Evolutionary conservation across 1,140 invertebrate species (phyloP), one percentile per base, ranked within the genome.

Genomic region (Monomorium pharaonis): DNA sequence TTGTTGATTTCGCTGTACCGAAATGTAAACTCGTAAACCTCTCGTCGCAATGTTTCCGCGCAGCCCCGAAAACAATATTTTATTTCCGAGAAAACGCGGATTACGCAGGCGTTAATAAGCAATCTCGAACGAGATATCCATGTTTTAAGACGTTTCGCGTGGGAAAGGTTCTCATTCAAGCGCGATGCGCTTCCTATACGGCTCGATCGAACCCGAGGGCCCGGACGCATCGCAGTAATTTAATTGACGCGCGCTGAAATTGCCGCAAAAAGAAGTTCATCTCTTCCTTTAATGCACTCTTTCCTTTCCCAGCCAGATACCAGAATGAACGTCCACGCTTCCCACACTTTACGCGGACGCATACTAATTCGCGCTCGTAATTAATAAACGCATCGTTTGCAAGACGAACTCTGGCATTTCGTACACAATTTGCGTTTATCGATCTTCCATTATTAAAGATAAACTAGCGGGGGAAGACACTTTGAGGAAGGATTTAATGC

Each of bases 251-350:
- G 76, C 51, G 67, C 78, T 74, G 78, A 88, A 86, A 91, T 86
- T 86, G 86, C 83, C 69, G 75, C 86, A 89, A 87, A 92, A 88
- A 92, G 37, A 91, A 89, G 77, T 85, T 88, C 85, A 91, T 89
- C 90, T 89, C 86, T 87, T 89, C 72, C 89, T 60, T 83, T 93
- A 93, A 93, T 93, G 86, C 90, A 87, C 87, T 87, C 88, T 91
- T 92, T 93, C 92, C 92, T 93, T 89, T 91, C 89, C 84, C 88
- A 89, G 86, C 80, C 62, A 85, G 63, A 69, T 69, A 84, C 86
- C 42, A 27, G 49, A 83, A 67, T 83, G 87, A 70, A 83, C 85
- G 62, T 86, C 60, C 72, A 47, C 84, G 83, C 84, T 89, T 89
- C 88, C 88, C 88, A 89, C 88, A 86, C 60, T 77, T 72, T 51